Evolutionary conservation across 2,113 vertebrate genomes (phyloP).

Genomic region (Peromyscus leucopus): DNA sequence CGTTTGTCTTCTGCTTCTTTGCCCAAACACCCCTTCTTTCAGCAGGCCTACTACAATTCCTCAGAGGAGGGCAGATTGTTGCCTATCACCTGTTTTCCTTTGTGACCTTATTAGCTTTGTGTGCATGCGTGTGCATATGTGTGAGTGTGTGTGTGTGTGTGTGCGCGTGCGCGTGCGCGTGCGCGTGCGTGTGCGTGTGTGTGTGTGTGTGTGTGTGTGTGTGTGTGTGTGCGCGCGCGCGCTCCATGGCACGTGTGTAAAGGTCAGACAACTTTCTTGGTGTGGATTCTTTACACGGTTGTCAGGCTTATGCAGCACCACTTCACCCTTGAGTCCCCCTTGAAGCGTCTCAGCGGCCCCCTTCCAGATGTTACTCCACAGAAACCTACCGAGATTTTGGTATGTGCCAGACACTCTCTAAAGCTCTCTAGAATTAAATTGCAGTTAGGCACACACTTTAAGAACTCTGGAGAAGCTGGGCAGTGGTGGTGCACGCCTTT

Average conservation of each 20-base stretch:
- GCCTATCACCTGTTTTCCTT: conserved; percentile 14
- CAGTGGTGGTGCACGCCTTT: no score
- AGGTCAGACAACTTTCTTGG: neutral
- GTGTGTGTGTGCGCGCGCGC: neutral
- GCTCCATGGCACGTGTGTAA: neutral
- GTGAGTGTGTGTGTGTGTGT: neutral
- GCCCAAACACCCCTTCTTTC: conserved; percentile 20
- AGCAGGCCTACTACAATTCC: conserved; percentile 3
- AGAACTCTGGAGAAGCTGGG: no score
- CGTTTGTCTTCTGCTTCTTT: conserved; percentile 36
- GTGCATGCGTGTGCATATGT: neutral
- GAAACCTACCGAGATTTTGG: neutral
- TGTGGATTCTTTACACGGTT: neutral
- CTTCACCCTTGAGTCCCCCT: neutral
- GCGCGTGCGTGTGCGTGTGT: neutral
- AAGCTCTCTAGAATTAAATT: neutral
- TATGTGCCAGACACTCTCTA: neutral
- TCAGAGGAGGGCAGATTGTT: neutral
- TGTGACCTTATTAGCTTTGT: neutral
- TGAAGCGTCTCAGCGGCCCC: neutral
- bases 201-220: neutral
- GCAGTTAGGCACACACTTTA: neutral
- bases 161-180: neutral
- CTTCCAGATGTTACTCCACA: neutral
- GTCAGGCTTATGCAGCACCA: neutral